Evolutionary conservation across 2,888 invertebrate species (phyloP).

Genomic region (Cactoblastis cactorum): DNA sequence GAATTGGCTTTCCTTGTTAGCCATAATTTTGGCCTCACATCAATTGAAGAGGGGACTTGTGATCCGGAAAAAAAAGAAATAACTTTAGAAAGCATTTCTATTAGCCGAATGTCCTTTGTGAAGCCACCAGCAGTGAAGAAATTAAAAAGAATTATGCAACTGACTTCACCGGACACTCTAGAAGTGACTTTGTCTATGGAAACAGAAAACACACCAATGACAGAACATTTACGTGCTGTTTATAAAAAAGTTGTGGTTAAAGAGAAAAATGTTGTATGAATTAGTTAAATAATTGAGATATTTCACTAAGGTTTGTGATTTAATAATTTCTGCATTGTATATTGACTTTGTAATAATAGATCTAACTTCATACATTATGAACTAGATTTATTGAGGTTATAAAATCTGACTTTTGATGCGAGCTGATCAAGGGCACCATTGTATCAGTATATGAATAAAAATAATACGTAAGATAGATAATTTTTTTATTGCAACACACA

Average conservation of each 20-base stretch:
- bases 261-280: background rate
- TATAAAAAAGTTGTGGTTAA: slow-evolving; percentile 54
- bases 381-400: no score
- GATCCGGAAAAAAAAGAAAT: slow-evolving; percentile 64
- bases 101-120: slow-evolving; percentile 72
- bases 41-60: slow-evolving; percentile 77
- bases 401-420: no score
- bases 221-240: slow-evolving; percentile 74
- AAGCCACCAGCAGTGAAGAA: slow-evolving; percentile 74
- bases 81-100: slow-evolving; percentile 62
- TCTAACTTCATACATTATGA: no score
- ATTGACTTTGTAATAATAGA: no score
- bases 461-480: no score
- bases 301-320: background rate
- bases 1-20: slow-evolving; percentile 76
- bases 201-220: slow-evolving; percentile 72
- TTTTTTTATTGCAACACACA: no score
- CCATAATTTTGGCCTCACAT: slow-evolving; percentile 81
- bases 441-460: no score
- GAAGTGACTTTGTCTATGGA: slow-evolving; percentile 75
- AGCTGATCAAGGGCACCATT: no score
- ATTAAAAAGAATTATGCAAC: slow-evolving; percentile 57
- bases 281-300: no score
- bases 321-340: no score
- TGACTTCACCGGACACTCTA: slow-evolving; percentile 46